Evolutionary conservation across 2,113 vertebrate genomes (phyloP), one percentile per base, ranked within the genome.

Genomic region (Platycercus adscitus): DNA sequence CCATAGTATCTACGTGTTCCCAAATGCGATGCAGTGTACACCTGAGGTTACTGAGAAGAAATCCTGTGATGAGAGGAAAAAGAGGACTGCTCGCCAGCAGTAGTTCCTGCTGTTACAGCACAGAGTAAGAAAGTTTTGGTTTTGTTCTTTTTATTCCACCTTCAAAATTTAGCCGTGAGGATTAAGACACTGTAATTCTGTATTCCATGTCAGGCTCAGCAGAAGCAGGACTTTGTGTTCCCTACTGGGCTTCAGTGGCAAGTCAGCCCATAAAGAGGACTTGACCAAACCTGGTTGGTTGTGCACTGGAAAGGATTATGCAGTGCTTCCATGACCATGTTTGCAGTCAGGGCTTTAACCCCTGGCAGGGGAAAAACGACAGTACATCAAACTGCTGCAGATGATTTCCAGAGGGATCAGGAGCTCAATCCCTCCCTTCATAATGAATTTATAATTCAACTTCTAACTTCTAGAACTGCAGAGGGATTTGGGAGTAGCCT

Each of bases 1-100:
- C 14, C 0, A 0, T 14, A 37, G 28, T 31, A 19, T 31, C 16
- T 15, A 3, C 6, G 2, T 21, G 20, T 70, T 75, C 31, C 50
- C n/a, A 16, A 39, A 4, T 8, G 46, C 35, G 43, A 1, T 5
- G 43, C 64, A 8, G 10, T 3, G 31, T 41, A n/a, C 31, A 20
- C 39, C 43, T 11, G 44, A 37, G 5, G 2, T 37, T 33, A 13
- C 39, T 56, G 35, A 13, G 6, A n/a, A 61, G 11, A 66, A 26
- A 55, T 24, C 23, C 37, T 39, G 64, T 41, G 39, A 46, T 55
- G 72, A 33, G 33, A 88, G 61, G 43, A 13, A 9, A 8, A 26
- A 37, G 28, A 68, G 19, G 12, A 5, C 28, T 60, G 47, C 61
- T 20, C 29, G 69, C 39, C 56, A 43, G 1, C 35, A 26, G 21